Conservation (phyloP, 2,888 invertebrate genomes). For the Drosophila leonis region DNA sequence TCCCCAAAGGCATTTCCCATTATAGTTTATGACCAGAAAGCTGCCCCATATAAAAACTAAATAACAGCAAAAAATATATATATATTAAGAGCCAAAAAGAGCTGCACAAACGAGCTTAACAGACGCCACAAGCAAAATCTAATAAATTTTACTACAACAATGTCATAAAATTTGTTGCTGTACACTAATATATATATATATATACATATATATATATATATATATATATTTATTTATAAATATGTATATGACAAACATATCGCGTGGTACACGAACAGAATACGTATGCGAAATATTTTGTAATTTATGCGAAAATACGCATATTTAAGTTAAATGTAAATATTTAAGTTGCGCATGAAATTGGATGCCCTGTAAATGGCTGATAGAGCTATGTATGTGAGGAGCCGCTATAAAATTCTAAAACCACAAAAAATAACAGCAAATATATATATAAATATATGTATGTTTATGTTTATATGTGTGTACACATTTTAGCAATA, state of each 20-base stretch:
- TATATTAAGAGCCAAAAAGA: slow-evolving; percentile 14
- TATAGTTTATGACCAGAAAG: slow-evolving; percentile 72
- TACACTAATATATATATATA: slow-evolving; percentile 3
- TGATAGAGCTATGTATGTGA: slow-evolving; percentile 56
- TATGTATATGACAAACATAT: slow-evolving; percentile 49
- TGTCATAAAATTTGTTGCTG: slow-evolving; percentile 68
- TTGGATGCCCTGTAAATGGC: slow-evolving; percentile 67
- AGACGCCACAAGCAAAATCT: slow-evolving; percentile 70
- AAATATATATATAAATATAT: slow-evolving; percentile 12
- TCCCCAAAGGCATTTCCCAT: slow-evolving; percentile 62
- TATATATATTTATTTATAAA: slow-evolving; percentile 8
- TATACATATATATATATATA: slow-evolving; percentile 13
- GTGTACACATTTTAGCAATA: slow-evolving; percentile 24
- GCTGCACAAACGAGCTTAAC: slow-evolving; percentile 56
- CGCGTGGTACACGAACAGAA: slow-evolving; percentile 62
- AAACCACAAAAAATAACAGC: slow-evolving; percentile 51
- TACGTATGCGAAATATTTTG: slow-evolving; percentile 65
- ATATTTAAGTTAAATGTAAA: slow-evolving; percentile 79
- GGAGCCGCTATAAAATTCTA: slow-evolving; percentile 63
- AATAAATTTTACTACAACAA: slow-evolving; percentile 78
- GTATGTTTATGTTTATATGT: background rate
- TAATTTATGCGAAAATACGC: slow-evolving; percentile 78
- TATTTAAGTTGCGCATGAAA: slow-evolving; percentile 76
- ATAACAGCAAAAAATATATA: slow-evolving; percentile 46
- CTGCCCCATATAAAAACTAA: slow-evolving; percentile 68